Percentiles rank a stretch among this genome's conserved stretches.
Evolutionary conservation across 1,140 invertebrate species (phyloP).

Genomic region (Drosophila ficusphila): DNA sequence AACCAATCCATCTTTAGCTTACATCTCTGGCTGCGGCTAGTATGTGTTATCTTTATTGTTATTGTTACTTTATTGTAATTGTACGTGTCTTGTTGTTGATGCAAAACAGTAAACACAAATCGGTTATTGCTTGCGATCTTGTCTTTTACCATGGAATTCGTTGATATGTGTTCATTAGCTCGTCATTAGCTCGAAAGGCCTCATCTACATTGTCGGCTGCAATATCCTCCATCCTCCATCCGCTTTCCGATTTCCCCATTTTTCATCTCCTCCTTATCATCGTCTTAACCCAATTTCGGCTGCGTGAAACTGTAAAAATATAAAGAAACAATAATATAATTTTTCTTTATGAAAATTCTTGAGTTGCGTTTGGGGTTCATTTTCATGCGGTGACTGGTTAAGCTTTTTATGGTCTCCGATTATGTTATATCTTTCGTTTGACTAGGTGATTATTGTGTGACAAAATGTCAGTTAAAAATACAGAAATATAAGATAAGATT

Average conservation of each 20-base stretch:
- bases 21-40: slow-evolving; percentile 34
- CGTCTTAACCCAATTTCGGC: slow-evolving; percentile 41
- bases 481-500: not conserved
- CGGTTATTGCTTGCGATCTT: slow-evolving; percentile 11
- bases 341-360: not conserved
- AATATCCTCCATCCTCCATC: not conserved
- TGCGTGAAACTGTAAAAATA: slow-evolving; percentile 67
- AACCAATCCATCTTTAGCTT: slow-evolving; percentile 9
- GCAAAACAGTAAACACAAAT: slow-evolving; percentile 37
- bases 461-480: not conserved
- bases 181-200: slow-evolving; percentile 61
- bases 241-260: slow-evolving; percentile 16
- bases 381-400: not conserved
- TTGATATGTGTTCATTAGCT: slow-evolving; percentile 77
- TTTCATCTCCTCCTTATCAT: slow-evolving; percentile 13
- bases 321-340: slow-evolving; percentile 7
- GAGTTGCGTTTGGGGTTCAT: too few relatives aligned
- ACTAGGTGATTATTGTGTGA: not conserved
- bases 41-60: slow-evolving; percentile 30
- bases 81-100: slow-evolving; percentile 24
- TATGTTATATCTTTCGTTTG: not conserved
- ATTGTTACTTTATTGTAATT: slow-evolving; percentile 26
- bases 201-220: slow-evolving; percentile 34
- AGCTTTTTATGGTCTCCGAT: slow-evolving; percentile 1
- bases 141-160: slow-evolving; percentile 55